phyloP scores from a whole-genome alignment of 1,140 invertebrate genomes.

The Scaptomyza montana region DNA sequence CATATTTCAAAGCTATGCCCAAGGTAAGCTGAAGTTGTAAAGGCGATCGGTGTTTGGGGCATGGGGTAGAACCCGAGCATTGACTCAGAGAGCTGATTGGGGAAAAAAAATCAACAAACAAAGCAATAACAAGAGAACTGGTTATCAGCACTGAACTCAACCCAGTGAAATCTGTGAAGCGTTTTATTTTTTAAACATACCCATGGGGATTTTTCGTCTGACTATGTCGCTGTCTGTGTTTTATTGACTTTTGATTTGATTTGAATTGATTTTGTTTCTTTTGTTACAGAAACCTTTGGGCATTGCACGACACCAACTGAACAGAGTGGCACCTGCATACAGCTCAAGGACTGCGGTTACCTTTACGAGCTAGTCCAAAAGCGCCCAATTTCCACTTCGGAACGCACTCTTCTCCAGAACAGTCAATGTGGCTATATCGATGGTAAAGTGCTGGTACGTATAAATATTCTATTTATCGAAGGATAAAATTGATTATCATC shows the following conservation, averaged over 20 bases:
- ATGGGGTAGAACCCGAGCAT: conserved; percentile 9
- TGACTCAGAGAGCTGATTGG: conserved; percentile 25
- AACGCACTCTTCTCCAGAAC: conserved; percentile 36
- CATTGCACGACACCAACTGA: conserved; percentile 57
- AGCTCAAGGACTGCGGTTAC: conserved; percentile 50
- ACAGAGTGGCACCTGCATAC: conserved; percentile 55
- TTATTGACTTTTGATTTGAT: conserved; percentile 2
- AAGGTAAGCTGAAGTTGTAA: conserved; percentile 45
- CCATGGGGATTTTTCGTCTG: conserved; percentile 28
- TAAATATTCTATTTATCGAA: not conserved
- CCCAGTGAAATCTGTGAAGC: conserved; percentile 34
- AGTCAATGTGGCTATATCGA: conserved; percentile 66
- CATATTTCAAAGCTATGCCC: conserved; percentile 24
- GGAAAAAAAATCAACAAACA: not conserved
- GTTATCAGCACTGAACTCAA: conserved; percentile 73
- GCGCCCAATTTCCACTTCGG: conserved; percentile 14
- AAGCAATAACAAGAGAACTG: conserved; percentile 28
- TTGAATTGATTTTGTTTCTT: conserved; percentile 11
- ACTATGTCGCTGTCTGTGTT: conserved; percentile 1
- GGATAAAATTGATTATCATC: not conserved
- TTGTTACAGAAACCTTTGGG: conserved; percentile 55
- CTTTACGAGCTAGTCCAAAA: conserved; percentile 48
- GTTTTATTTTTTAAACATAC: conserved; percentile 14
- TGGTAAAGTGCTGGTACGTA: conserved; percentile 60
- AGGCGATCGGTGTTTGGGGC: not conserved